Percentiles rank a stretch among this genome's conserved stretches.
Conservation (phyloP, 2,113 vertebrate genomes). For the Anser brachyrhynchus region DNA sequence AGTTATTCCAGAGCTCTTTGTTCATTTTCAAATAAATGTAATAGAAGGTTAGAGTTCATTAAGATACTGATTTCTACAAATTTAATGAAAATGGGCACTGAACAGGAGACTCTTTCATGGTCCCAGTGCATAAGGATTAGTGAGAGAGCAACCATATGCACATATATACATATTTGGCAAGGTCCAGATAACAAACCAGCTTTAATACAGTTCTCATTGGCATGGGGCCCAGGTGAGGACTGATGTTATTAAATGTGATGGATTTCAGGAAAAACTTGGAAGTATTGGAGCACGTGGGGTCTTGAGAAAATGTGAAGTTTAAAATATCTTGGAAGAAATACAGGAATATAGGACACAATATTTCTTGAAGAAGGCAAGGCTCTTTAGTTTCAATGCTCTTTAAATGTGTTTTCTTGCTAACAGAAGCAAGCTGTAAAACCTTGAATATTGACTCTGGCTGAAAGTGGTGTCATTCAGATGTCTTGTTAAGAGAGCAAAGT, state of each 20-base stretch:
- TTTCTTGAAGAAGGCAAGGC: background rate
- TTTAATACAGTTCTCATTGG: background rate
- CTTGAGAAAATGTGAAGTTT: background rate
- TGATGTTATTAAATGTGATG: background rate
- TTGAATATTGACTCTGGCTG: background rate
- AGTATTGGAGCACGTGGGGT: background rate
- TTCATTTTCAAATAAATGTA: background rate
- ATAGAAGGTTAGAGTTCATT: background rate
- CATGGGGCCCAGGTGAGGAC: accelerated
- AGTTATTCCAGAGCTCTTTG: background rate
- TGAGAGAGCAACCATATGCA: background rate
- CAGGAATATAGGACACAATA: background rate
- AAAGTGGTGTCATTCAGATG: background rate
- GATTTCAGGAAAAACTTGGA: background rate
- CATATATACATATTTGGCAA: background rate
- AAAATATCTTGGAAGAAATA: background rate
- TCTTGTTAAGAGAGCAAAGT: background rate
- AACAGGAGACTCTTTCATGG: background rate
- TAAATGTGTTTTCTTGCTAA: background rate
- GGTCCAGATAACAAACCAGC: background rate
- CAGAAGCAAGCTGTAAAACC: background rate
- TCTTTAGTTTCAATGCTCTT: background rate
- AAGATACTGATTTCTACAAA: background rate
- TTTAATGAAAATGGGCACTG: background rate
- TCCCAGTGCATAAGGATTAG: background rate